Base-by-base conservation (phyloP, 2,113 vertebrate genomes). In the Nestor notabilis region DNA sequence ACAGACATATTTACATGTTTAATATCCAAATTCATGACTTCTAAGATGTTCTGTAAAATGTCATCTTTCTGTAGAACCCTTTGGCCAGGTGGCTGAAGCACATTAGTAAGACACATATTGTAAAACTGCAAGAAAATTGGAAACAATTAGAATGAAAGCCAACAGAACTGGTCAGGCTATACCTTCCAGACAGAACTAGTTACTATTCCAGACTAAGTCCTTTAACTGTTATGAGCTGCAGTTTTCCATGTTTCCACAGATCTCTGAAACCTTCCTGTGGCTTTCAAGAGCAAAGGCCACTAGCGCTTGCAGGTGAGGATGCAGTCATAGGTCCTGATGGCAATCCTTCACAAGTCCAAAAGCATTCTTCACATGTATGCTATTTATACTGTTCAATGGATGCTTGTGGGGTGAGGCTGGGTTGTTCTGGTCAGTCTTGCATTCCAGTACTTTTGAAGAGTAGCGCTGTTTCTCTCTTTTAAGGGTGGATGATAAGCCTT, bases 1-100 rank as follows among this genome's bases (percentile, higher is more conserved):
- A 83, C 69, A 89, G 80, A 83, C 33, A 68, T 69, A 91, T 94
- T 88, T 92, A 92, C 83, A 97, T 50, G 61, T 79, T 82, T 89
- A 81, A 84, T 82, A 93, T 65, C 70, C 89, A 93, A 87, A 96
- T 85, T 87, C 18, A 61, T 56, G 28, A 55, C 25, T 87, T 92
- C 29, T 64, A 78, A 53, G 69, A 55, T 58, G 7, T 74, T 87
- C 55, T 39, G 71, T 27, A n/a, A 94, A 87, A 87, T 41, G 43
- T 24, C 55, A 75, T 33, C 25, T 84, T 87, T 64, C 61, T 84
- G 46, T n/a, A 82, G 47, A 97, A 78, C 43, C 56, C 56, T 35
- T 84, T 28, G 71, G 55, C 55, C 43, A 78, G 56, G 43, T 12
- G 27, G 72, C 80, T 79, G 70, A 95, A 90, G 60, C 69, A 76